Conservation (phyloP, 1,140 invertebrate species). For the Hycleus phaleratus region DNA sequence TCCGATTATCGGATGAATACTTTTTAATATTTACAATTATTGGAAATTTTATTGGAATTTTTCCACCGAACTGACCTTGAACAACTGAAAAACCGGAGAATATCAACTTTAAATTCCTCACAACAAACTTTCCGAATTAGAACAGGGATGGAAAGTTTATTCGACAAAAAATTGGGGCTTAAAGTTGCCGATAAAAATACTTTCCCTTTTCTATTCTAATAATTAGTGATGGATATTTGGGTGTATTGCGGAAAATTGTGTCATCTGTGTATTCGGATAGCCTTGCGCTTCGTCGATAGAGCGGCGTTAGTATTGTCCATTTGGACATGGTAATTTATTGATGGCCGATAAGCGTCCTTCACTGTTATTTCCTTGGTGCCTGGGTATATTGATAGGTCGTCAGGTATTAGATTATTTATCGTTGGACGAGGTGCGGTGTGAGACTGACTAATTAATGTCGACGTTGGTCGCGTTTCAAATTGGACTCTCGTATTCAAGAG, state of each 20-base stretch:
- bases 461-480: slow-evolving; percentile 9
- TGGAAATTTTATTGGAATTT: background rate
- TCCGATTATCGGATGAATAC: no score
- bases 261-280: background rate
- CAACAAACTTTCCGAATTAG: slow-evolving; percentile 5
- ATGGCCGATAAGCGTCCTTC: slow-evolving; percentile 6
- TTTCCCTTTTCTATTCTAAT: no score
- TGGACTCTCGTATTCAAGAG: slow-evolving; percentile 9
- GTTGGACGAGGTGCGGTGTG: slow-evolving; percentile 5
- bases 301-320: background rate
- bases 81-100: slow-evolving; percentile 4
- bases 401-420: slow-evolving; percentile 12
- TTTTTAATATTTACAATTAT: no score
- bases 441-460: slow-evolving; percentile 12
- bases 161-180: background rate
- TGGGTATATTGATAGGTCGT: slow-evolving; percentile 8
- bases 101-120: slow-evolving; percentile 13
- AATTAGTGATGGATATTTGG: no score
- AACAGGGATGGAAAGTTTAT: background rate
- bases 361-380: slow-evolving; percentile 8
- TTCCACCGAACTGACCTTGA: slow-evolving; percentile 5
- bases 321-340: slow-evolving; percentile 7
- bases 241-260: background rate
- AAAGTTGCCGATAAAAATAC: no score
- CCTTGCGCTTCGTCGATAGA: background rate